These are phyloP conservation scores for Dinocampus coccinellae DNA, from an alignment of 2,888 invertebrate species.

Conservation along the genomic window DNA sequence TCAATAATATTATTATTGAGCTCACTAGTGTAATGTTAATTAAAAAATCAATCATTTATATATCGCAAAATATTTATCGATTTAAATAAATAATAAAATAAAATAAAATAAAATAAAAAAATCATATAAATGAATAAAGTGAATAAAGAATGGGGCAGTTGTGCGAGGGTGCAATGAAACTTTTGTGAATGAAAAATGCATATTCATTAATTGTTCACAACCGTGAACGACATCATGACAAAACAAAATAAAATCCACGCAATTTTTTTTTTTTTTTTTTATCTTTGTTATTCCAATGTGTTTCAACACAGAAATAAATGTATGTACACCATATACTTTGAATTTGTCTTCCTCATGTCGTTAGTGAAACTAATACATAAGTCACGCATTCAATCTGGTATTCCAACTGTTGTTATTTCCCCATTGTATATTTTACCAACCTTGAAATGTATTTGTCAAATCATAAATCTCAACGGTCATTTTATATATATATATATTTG, in stretches of 20 bases:
- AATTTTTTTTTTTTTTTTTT: not conserved
- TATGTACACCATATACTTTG: not conserved
- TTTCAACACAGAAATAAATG: not conserved
- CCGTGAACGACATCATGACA: conserved; percentile 1
- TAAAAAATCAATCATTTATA: too few species aligned
- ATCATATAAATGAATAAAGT: not conserved
- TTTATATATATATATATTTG: not conserved
- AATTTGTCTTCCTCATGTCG: conserved; percentile 6
- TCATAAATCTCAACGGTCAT: conserved; percentile 46
- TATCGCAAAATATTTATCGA: too few species aligned
- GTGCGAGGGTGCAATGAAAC: not conserved
- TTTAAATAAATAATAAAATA: too few species aligned
- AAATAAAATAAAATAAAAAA: too few species aligned
- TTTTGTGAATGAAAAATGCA: conserved; percentile 52
- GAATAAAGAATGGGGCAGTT: conserved; percentile 15
- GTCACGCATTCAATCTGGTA: conserved; percentile 60
- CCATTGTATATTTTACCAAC: conserved; percentile 49
- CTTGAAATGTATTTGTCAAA: conserved; percentile 61
- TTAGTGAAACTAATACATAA: not conserved
- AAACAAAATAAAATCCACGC: not conserved
- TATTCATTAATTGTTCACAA: conserved; percentile 53
- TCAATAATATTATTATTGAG: too few species aligned
- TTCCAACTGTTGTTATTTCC: conserved; percentile 66
- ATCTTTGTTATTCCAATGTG: not conserved
- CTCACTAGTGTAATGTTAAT: too few species aligned